phyloP scores from a whole-genome alignment of 2,888 invertebrate species.

The Pandemis cinnamomeana region DNA sequence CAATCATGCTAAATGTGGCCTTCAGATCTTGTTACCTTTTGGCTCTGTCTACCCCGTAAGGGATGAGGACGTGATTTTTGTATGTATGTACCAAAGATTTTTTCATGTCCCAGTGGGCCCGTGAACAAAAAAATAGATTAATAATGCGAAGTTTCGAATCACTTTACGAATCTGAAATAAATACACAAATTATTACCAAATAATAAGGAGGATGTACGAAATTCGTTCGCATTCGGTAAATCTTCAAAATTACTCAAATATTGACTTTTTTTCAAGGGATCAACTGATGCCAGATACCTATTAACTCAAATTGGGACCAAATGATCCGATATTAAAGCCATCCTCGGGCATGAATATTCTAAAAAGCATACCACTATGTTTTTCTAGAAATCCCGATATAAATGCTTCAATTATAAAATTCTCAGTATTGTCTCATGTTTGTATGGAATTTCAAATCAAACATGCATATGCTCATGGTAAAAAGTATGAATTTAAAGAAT shows the following conservation, averaged over 20 bases:
- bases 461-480: slow-evolving; percentile 74
- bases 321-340: slow-evolving; percentile 48
- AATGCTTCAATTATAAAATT: slow-evolving; percentile 78
- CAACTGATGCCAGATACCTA: slow-evolving; percentile 19
- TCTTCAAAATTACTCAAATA: not conserved
- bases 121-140: no score
- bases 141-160: no score
- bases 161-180: not conserved
- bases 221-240: not conserved
- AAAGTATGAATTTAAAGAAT: slow-evolving; percentile 76
- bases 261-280: slow-evolving; percentile 5
- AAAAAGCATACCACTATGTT: slow-evolving; percentile 66
- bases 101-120: no score
- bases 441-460: slow-evolving; percentile 57
- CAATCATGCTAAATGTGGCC: no score
- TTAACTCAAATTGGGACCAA: slow-evolving; percentile 50
- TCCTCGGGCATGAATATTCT: slow-evolving; percentile 56
- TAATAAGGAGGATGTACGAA: not conserved
- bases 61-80: no score
- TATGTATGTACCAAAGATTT: no score
- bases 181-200: not conserved
- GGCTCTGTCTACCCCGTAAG: no score
- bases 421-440: slow-evolving; percentile 61
- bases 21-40: no score
- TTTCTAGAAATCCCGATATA: slow-evolving; percentile 66